Evolutionary conservation across 1,140 invertebrate genomes (phyloP).

Genomic region (Trichonephila inaurata): DNA sequence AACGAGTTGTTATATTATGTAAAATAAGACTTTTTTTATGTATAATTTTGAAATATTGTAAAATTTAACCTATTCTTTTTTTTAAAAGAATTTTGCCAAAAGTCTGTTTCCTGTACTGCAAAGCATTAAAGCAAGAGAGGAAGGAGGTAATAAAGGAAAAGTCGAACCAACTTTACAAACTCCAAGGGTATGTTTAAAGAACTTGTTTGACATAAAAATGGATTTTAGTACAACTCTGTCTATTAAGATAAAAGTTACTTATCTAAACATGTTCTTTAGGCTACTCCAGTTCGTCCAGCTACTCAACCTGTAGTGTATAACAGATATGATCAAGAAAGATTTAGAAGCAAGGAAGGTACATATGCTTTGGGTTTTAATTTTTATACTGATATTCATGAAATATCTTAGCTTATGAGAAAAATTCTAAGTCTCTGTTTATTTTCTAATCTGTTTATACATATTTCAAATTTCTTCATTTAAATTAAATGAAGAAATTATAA

Average conservation of each 20-base stretch:
- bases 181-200: conserved; percentile 79
- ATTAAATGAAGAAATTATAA: too few relatives aligned
- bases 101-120: conserved; percentile 95
- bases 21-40: background rate
- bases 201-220: background rate
- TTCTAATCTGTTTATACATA: too few relatives aligned
- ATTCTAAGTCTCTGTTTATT: background rate
- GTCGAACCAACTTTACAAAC: conserved; percentile 65
- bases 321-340: conserved; percentile 99
- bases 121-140: conserved; percentile 95
- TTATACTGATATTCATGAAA: background rate
- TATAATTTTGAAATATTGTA: background rate
- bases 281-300: conserved; percentile 84
- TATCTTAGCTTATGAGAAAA: background rate
- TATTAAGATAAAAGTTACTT: background rate
- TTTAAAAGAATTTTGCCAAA: conserved; percentile 90
- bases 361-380: background rate
- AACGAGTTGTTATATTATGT: too few relatives aligned
- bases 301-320: conserved; percentile 92
- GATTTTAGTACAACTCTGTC: background rate
- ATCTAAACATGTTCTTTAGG: conserved; percentile 81
- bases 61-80: background rate
- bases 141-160: conserved; percentile 84
- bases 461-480: too few relatives aligned
- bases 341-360: conserved; percentile 89